A percentile compares a stretch with the other conserved stretches of the same genome.
These are phyloP conservation scores for Crossaster papposus DNA, from an alignment of 53 echinoderm and acorn worm species.

Conservation along the genomic window DNA sequence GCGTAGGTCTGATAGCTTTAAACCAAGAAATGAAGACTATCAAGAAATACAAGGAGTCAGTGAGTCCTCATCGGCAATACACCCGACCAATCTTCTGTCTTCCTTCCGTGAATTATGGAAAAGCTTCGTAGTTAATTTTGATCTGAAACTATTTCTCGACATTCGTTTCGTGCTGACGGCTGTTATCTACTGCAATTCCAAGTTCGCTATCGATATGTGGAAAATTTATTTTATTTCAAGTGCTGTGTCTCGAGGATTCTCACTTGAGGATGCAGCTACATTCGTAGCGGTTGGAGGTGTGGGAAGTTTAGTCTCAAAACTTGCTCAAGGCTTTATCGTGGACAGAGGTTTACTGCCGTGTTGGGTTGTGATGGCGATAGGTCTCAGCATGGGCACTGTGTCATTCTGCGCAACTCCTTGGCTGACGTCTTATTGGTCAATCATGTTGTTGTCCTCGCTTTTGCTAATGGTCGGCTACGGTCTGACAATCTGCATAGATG, in stretches of 20 bases:
- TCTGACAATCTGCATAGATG: not conserved
- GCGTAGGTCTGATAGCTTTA: not conserved
- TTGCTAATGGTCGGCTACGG: not conserved
- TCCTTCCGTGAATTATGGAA: not conserved
- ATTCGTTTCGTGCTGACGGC: not conserved
- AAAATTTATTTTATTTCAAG: not conserved
- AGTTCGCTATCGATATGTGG: slow-evolving; percentile 8
- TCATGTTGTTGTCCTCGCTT: not conserved
- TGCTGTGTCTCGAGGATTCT: not conserved
- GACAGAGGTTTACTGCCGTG: not conserved
- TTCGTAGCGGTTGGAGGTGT: slow-evolving; percentile 2
- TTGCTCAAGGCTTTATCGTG: not conserved
- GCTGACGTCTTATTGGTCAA: not conserved
- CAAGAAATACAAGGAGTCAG: not conserved
- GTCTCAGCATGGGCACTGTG: not conserved
- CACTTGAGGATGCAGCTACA: not conserved
- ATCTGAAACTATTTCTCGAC: not conserved
- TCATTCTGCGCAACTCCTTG: not conserved
- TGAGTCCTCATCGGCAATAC: not conserved
- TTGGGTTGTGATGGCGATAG: not conserved
- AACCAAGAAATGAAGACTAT: not conserved
- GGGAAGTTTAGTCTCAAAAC: not conserved
- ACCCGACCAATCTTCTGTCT: not conserved
- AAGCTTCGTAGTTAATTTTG: not conserved
- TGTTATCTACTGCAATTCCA: not conserved